These are phyloP conservation scores for Epistrophe grossulariae DNA, from an alignment of 2,888 invertebrate genomes.

Conservation along the genomic window DNA sequence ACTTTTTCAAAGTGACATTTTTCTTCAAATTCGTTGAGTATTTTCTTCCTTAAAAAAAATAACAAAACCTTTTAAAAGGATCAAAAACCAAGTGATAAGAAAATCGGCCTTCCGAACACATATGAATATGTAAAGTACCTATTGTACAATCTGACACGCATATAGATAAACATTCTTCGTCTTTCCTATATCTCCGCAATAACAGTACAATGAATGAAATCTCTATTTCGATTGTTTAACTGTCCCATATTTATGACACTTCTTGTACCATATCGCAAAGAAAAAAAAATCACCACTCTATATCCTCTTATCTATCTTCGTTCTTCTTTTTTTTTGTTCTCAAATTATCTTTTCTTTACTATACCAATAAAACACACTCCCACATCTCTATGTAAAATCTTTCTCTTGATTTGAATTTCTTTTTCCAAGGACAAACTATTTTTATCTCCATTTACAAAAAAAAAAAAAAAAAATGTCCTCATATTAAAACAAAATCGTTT, in stretches of 20 bases:
- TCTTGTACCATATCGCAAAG: not conserved
- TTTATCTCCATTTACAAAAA: not conserved
- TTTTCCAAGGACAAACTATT: not conserved
- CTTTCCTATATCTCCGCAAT: not conserved
- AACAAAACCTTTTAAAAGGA: no score
- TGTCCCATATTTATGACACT: not conserved
- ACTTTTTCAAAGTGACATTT: no score
- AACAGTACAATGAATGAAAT: not conserved
- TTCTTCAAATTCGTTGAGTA: no score
- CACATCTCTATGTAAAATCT: not conserved
- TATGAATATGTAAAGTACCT: no score
- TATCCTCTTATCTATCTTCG: not conserved
- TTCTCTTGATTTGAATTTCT: not conserved
- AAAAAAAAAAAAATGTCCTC: not conserved
- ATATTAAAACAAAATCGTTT: not conserved
- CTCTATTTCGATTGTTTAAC: not conserved
- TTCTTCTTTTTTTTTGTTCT: not conserved
- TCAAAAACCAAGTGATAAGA: not conserved
- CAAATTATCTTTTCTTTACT: not conserved
- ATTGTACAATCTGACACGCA: not conserved
- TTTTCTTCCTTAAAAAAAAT: no score
- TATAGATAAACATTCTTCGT: not conserved
- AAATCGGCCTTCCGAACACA: not conserved
- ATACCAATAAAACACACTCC: constrained; percentile 1
- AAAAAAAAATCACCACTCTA: not conserved